These are phyloP conservation scores for Rhagonycha lutea DNA, from an alignment of 2,888 invertebrate genomes.

Conservation along the genomic window DNA sequence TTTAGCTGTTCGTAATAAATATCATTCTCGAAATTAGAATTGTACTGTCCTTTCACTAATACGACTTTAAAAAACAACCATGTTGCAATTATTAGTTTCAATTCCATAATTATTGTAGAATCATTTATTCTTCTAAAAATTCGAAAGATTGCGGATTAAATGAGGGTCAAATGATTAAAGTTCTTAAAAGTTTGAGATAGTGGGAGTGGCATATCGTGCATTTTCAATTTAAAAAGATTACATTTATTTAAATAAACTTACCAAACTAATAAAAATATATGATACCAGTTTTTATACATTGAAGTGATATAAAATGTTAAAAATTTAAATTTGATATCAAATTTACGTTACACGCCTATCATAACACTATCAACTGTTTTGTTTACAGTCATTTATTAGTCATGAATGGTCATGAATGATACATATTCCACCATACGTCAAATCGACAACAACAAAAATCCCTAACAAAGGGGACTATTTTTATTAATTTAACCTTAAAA, in stretches of 20 bases:
- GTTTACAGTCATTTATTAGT: neutral
- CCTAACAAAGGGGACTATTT: neutral
- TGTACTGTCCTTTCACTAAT: conserved; percentile 13
- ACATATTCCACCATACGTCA: neutral
- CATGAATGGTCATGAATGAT: neutral
- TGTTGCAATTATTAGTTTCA: neutral
- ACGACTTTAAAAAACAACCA: neutral
- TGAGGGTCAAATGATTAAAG: neutral
- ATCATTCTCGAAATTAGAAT: conserved; percentile 34
- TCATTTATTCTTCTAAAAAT: neutral
- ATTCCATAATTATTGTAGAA: neutral
- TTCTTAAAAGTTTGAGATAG: neutral
- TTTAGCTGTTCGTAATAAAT: conserved; percentile 48
- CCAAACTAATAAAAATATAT: neutral
- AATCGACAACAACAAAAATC: neutral
- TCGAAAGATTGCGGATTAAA: neutral
- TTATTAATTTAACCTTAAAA: neutral
- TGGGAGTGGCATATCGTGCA: neutral
- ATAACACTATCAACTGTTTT: neutral
- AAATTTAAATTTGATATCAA: neutral
- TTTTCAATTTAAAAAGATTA: neutral
- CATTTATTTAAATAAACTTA: neutral
- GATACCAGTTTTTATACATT: neutral
- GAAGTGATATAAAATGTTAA: neutral
- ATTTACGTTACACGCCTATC: neutral